A percentile compares a stretch with the other conserved stretches of the same genome.
Conservation (phyloP, 2,888 invertebrate species). For the Lasioglossum leucozonium region DNA sequence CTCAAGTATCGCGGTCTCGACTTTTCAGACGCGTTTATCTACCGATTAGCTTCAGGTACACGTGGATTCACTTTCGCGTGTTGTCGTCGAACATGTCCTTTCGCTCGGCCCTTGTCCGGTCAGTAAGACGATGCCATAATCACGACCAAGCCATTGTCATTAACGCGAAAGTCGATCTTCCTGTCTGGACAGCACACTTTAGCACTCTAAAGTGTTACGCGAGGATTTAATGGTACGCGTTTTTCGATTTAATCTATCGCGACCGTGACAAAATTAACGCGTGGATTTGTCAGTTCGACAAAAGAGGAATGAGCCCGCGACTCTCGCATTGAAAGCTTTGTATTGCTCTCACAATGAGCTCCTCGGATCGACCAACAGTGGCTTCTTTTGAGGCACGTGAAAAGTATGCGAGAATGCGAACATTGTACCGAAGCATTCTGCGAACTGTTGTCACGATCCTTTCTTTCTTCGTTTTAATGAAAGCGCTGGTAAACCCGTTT, state of each 20-base stretch:
- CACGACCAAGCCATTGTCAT: conserved; percentile 59
- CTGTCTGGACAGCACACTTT: conserved; percentile 27
- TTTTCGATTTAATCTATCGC: conserved; percentile 8
- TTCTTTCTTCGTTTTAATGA: neutral
- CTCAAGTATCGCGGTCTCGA: conserved; percentile 22
- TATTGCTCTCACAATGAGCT: neutral
- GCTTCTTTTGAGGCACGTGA: neutral
- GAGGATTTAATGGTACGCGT: neutral
- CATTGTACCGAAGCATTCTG: neutral
- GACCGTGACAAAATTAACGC: neutral
- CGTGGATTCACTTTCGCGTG: conserved; percentile 69
- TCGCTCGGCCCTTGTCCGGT: conserved; percentile 45
- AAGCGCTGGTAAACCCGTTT: neutral
- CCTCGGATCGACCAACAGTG: neutral
- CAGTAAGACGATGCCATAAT: conserved; percentile 40
- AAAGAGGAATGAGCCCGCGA: neutral
- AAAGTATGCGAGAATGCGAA: neutral
- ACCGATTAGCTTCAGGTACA: conserved; percentile 65
- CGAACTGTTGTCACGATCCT: neutral
- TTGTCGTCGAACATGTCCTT: conserved; percentile 52
- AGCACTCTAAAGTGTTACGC: conserved; percentile 26
- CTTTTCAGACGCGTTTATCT: conserved; percentile 68
- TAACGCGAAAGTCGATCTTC: conserved; percentile 63
- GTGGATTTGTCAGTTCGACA: neutral
- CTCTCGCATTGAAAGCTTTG: neutral